Evolutionary conservation across 2,888 invertebrate genomes (phyloP).

Genomic region (Theristus sp.): DNA sequence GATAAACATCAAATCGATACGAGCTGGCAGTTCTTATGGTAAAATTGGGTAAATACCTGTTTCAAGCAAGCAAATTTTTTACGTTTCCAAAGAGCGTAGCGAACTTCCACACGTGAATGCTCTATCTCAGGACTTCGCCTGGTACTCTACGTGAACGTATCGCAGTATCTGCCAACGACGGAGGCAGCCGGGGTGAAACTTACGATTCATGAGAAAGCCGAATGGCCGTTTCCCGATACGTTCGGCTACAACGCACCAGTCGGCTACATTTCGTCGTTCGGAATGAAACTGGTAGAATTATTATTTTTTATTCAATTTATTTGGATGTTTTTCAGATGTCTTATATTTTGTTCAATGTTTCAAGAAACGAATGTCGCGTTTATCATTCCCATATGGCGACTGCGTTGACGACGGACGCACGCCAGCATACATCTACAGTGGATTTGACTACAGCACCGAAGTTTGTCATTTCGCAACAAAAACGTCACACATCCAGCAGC

Average conservation of each 20-base stretch:
- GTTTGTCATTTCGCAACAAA: conserved; percentile 2
- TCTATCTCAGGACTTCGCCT: background rate
- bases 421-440: conserved; percentile 18
- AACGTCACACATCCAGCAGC: no score
- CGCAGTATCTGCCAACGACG: background rate
- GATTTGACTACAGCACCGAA: conserved; percentile 20
- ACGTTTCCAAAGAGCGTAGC: background rate
- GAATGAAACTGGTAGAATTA: background rate
- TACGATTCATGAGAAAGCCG: background rate
- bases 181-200: background rate
- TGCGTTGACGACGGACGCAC: conserved; percentile 16
- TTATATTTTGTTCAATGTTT: background rate
- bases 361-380: conserved; percentile 1
- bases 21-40: conserved; percentile 9
- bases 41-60: no score
- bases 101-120: no score
- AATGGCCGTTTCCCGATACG: background rate
- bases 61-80: background rate
- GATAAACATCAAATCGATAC: background rate
- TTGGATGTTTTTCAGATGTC: background rate
- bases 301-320: background rate
- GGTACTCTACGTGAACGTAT: background rate
- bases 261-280: conserved; percentile 1
- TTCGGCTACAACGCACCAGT: background rate
- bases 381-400: conserved; percentile 19